These are phyloP conservation scores for Halisarca cf. caerulea DNA, from an alignment of 37 sponge, comb jelly and placozoan species.

Conservation along the genomic window DNA sequence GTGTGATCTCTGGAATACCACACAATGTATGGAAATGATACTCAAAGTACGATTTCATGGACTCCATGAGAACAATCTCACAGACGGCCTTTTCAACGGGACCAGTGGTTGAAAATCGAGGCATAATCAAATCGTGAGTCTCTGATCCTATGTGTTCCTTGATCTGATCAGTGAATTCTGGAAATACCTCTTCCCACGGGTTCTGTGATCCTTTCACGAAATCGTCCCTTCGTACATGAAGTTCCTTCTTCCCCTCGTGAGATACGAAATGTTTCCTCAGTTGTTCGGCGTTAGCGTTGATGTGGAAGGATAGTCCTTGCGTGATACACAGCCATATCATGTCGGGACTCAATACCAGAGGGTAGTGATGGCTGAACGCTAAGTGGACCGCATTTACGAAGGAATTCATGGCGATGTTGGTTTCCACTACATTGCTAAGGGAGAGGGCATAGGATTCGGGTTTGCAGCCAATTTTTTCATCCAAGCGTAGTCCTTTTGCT, in stretches of 20 bases:
- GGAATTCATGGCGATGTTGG: background rate
- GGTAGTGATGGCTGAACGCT: slow-evolving; percentile 48
- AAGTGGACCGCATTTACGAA: slow-evolving; percentile 32
- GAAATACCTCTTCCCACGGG: slow-evolving; percentile 66
- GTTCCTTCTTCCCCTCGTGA: slow-evolving; percentile 47
- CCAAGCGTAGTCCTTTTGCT: too few relatives aligned
- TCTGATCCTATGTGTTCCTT: slow-evolving; percentile 35
- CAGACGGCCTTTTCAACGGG: slow-evolving; percentile 54
- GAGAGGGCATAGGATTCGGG: too few relatives aligned
- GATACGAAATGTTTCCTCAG: slow-evolving; percentile 56
- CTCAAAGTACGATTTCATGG: slow-evolving; percentile 49
- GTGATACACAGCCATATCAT: slow-evolving; percentile 57
- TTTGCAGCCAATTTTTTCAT: too few relatives aligned
- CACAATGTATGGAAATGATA: slow-evolving; percentile 19
- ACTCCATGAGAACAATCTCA: slow-evolving; percentile 57
- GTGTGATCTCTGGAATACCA: slow-evolving; percentile 72
- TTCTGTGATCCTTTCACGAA: slow-evolving; percentile 54
- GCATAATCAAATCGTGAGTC: slow-evolving; percentile 37
- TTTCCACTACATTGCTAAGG: too few relatives aligned
- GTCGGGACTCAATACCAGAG: slow-evolving; percentile 56
- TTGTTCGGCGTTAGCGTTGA: slow-evolving; percentile 61
- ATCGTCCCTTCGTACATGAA: slow-evolving; percentile 26
- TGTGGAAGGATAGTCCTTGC: slow-evolving; percentile 45
- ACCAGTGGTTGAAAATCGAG: slow-evolving; percentile 60
- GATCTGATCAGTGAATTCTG: slow-evolving; percentile 58